Evolutionary conservation across 1,140 invertebrate species (phyloP).

Genomic region (Halesus radiatus): DNA sequence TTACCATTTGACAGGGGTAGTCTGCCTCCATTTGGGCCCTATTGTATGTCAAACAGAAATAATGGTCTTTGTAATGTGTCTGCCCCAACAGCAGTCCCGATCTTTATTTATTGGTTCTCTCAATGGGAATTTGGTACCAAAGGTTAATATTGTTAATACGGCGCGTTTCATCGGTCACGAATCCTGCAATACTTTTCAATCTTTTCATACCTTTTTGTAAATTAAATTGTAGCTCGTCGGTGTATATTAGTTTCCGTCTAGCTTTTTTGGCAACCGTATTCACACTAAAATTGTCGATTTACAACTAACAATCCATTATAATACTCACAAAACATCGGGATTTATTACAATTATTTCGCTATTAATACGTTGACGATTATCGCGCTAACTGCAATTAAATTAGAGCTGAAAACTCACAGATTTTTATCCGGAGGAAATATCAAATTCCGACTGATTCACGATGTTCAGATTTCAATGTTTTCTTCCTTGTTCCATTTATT

Average conservation of each 20-base stretch:
- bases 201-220: background rate
- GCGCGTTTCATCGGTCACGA: background rate
- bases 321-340: no score
- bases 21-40: constrained; percentile 20
- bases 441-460: no score
- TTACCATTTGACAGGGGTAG: constrained; percentile 18
- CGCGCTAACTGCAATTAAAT: background rate
- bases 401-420: background rate
- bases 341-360: no score
- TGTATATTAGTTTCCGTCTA: background rate
- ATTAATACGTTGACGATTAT: background rate
- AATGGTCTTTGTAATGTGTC: constrained; percentile 27
- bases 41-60: constrained; percentile 32
- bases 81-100: background rate
- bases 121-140: background rate
- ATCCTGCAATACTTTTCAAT: background rate
- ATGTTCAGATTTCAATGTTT: background rate
- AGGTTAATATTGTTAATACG: background rate
- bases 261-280: no score
- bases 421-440: background rate
- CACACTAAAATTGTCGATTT: no score
- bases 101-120: background rate
- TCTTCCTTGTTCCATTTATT: background rate
- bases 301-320: no score
- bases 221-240: background rate